phyloP scores from a whole-genome alignment of 1,140 invertebrate species.

The Megalopta genalis region DNA sequence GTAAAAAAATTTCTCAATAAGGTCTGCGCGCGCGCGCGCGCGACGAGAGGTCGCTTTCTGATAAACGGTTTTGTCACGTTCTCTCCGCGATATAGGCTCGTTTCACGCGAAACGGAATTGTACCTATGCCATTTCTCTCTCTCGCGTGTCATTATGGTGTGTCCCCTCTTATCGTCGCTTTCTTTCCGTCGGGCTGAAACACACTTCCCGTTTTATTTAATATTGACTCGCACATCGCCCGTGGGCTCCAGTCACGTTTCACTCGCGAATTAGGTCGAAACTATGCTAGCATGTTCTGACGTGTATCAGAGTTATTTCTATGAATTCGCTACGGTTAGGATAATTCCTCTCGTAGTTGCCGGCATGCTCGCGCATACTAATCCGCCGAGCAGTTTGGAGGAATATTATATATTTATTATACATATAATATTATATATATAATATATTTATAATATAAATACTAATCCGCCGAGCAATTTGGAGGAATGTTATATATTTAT shows the following conservation, averaged over 20 bases:
- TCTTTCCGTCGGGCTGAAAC: not conserved
- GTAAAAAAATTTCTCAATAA: conserved; percentile 16
- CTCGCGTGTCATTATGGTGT: not conserved
- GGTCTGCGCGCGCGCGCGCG: too few species aligned
- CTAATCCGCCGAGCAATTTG: too few species aligned
- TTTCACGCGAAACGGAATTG: not conserved
- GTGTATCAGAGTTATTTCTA: not conserved
- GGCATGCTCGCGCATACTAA: too few species aligned
- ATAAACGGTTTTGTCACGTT: not conserved
- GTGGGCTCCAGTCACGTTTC: too few species aligned
- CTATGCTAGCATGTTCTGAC: not conserved
- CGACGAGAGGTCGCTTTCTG: not conserved
- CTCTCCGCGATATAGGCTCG: not conserved
- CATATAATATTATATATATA: too few species aligned
- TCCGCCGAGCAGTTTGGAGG: too few species aligned
- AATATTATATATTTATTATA: too few species aligned
- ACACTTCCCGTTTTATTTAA: not conserved
- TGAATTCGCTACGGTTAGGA: not conserved
- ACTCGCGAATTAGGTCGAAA: not conserved
- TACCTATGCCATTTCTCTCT: not conserved
- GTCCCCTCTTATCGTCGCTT: not conserved
- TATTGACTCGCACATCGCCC: not conserved
- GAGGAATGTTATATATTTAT: too few species aligned
- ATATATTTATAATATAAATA: too few species aligned
- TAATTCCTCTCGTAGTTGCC: not conserved